Conservation (phyloP, 2,888 invertebrate species). For the Ectobius pallidus region DNA sequence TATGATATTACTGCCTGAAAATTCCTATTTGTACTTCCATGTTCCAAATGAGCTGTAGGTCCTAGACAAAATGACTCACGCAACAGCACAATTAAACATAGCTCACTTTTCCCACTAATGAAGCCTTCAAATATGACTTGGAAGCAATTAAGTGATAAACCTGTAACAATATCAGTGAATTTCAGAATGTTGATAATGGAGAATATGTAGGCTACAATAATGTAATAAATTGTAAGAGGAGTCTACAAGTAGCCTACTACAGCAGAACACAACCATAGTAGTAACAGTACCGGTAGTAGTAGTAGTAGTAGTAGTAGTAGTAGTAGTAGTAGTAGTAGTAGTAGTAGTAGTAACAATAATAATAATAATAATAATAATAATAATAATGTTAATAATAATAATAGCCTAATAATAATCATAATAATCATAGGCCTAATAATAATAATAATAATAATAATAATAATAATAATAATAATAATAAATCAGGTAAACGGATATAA, state of each 20-base stretch:
- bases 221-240: background rate
- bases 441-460: background rate
- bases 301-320: background rate
- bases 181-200: background rate
- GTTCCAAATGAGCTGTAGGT: background rate
- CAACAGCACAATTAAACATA: constrained; percentile 13
- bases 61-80: constrained; percentile 13
- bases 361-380: background rate
- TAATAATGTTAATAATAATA: background rate
- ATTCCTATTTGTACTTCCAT: background rate
- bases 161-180: background rate
- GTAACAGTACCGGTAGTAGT: too few species aligned
- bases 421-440: background rate
- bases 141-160: constrained; percentile 14
- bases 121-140: background rate
- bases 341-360: background rate
- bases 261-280: background rate
- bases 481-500: too few species aligned
- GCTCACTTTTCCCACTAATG: background rate
- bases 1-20: constrained; percentile 18
- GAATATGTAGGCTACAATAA: background rate
- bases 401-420: background rate
- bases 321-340: background rate
- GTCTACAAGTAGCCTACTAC: background rate
- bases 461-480: background rate